phyloP scores from a whole-genome alignment of 2,888 invertebrate species.

The Alentia gelatinosa region DNA sequence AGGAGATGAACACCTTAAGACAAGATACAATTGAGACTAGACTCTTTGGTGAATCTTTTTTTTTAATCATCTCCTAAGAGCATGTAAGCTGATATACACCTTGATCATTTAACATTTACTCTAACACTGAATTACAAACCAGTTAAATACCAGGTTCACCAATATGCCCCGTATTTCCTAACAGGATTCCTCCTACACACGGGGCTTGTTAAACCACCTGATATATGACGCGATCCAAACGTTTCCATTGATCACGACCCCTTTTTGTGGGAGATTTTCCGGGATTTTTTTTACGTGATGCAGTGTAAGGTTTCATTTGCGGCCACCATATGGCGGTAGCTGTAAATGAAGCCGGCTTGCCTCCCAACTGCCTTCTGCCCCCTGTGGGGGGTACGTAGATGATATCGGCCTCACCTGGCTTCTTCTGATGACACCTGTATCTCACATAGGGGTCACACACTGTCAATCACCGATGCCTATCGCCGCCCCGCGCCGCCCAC shows the following conservation, averaged over 20 bases:
- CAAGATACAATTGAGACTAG: no score
- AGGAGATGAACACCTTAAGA: no score
- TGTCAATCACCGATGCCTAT: neutral
- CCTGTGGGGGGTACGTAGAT: neutral
- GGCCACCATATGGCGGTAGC: neutral
- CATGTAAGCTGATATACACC: no score
- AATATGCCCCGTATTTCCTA: no score
- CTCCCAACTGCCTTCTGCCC: neutral
- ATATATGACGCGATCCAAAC: neutral
- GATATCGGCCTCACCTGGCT: conserved; percentile 1
- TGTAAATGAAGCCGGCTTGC: neutral
- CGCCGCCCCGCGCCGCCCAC: neutral
- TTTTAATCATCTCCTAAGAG: no score
- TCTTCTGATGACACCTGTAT: neutral
- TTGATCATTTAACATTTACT: no score
- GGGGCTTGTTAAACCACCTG: neutral
- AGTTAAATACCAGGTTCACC: no score
- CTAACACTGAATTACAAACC: no score
- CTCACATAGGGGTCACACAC: neutral
- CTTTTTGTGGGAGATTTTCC: neutral
- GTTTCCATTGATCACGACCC: neutral
- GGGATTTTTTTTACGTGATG: neutral
- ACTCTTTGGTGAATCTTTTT: no score
- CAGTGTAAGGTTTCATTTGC: neutral
- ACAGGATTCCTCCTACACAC: no score